phyloP scores from a whole-genome alignment of 2,113 vertebrate species.

The Otus sunia region DNA sequence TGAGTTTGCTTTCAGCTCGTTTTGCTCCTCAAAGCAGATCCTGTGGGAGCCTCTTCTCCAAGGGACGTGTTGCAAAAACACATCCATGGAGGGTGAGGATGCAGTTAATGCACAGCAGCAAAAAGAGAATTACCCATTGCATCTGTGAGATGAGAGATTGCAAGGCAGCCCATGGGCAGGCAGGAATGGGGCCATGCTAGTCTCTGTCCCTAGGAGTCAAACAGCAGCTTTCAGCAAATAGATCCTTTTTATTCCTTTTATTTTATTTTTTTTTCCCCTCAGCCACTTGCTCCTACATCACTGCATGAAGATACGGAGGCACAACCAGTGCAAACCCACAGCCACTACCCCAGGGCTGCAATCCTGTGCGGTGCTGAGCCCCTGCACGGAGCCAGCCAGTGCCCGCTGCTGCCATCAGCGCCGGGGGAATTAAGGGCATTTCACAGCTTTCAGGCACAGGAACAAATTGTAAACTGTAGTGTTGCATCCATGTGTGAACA shows the following conservation, averaged over 20 bases:
- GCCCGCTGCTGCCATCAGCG: not conserved
- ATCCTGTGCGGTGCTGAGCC: not conserved
- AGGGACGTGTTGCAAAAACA: not conserved
- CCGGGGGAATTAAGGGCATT: not conserved
- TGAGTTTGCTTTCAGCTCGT: too few relatives aligned
- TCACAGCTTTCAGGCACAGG: constrained; percentile 31
- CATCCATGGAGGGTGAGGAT: rapidly evolving
- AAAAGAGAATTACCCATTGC: rapidly evolving
- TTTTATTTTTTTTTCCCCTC: not conserved
- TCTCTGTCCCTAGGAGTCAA: not conserved
- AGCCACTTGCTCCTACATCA: not conserved
- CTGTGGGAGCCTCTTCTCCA: not conserved
- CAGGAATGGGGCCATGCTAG: rapidly evolving
- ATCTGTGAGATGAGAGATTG: not conserved
- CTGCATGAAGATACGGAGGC: rapidly evolving
- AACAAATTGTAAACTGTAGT: constrained; percentile 22
- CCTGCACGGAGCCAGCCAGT: not conserved
- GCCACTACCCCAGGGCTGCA: not conserved
- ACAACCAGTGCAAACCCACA: not conserved
- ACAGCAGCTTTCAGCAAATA: not conserved
- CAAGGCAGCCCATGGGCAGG: not conserved
- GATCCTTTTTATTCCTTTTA: rapidly evolving
- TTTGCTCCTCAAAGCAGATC: not conserved
- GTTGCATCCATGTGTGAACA: constrained; percentile 34
- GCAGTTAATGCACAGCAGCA: not conserved